Evolutionary conservation across 2,888 invertebrate species (phyloP), one percentile per base, ranked within the genome.

Genomic region (Torymus aiolomorphi): DNA sequence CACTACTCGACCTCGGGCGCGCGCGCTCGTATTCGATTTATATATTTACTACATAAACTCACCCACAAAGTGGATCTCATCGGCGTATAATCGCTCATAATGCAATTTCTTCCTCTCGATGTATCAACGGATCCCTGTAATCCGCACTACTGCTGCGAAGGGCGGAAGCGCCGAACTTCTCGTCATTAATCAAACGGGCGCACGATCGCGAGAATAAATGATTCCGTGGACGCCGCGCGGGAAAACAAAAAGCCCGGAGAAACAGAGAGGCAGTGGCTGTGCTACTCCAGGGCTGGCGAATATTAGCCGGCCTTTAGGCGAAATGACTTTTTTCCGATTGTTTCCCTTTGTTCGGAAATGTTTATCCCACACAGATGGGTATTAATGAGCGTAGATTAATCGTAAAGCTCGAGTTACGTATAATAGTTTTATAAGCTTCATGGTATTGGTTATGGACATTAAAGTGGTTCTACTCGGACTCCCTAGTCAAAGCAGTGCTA

Each of bases 21-120:
- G 5, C 31, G 31, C 42, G 42, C 8, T 42, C 42, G 42, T 10
- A 42, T 42, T 42, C 42, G 42, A 42, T 42, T 42, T 42, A 42
- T 42, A 42, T 8, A 42, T 42, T 8, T 8, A 42, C 8, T 0
- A 42, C 42, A 42, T 42, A 42, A 42, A 42, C 8, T 42, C 8
- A 10, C 1, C 42, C 62, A 1, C 10, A 54, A 56, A 73, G 31
- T 54, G 20, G 56, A 42, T 72, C 71, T 20, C 10, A 52, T 12
- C 1, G 20, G 42, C 12, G 63, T 5, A 56, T 56, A 62, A 49
- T 70, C 76, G 56, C 56, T 69, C 54, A 69, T 76, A 69, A 76
- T 76, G 67, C 61, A 69, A 76, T 76, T 75, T 67, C 69, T 61
- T 24, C 56, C 62, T 62, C 54, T 62, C 54, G 18, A 76, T 76